A percentile compares a stretch with the other conserved stretches of the same genome.
Evolutionary conservation across 2,113 vertebrate species (phyloP).

Genomic region (Aleadryas rufinucha): DNA sequence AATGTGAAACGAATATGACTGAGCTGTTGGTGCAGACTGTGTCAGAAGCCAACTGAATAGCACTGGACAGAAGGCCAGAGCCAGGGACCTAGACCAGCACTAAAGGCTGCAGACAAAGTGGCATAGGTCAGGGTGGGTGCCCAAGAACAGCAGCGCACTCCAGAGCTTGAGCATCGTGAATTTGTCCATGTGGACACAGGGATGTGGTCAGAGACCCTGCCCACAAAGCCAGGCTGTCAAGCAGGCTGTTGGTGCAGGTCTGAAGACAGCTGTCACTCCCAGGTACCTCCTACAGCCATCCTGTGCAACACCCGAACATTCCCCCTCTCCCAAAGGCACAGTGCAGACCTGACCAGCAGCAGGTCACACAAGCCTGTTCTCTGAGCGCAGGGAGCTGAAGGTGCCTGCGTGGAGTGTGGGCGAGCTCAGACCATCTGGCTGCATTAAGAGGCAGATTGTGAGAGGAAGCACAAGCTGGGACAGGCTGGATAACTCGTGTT

Average conservation of each 20-base stretch:
- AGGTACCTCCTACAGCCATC: background rate
- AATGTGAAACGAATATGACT: background rate
- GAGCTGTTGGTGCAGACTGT: background rate
- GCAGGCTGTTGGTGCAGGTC: background rate
- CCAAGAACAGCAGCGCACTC: background rate
- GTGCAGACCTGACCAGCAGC: background rate
- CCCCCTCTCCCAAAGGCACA: background rate
- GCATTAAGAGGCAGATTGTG: slow-evolving; percentile 5
- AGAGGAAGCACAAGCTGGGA: slow-evolving; percentile 40
- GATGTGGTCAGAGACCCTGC: background rate
- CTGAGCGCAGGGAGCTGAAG: background rate
- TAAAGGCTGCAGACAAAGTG: background rate
- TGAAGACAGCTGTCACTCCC: background rate
- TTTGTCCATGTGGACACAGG: background rate
- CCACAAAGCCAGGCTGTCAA: background rate
- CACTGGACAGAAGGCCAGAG: background rate
- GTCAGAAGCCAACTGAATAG: background rate
- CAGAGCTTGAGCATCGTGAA: background rate
- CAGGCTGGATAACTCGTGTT: background rate
- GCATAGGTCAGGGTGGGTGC: background rate
- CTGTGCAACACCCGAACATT: fast-evolving
- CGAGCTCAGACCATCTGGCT: slow-evolving; percentile 44
- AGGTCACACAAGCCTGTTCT: background rate
- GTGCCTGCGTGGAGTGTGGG: background rate
- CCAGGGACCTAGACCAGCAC: background rate